Evolutionary conservation across 2,113 vertebrate species (phyloP), one percentile per base, ranked within the genome.

Genomic region (Sebastes fasciatus): DNA sequence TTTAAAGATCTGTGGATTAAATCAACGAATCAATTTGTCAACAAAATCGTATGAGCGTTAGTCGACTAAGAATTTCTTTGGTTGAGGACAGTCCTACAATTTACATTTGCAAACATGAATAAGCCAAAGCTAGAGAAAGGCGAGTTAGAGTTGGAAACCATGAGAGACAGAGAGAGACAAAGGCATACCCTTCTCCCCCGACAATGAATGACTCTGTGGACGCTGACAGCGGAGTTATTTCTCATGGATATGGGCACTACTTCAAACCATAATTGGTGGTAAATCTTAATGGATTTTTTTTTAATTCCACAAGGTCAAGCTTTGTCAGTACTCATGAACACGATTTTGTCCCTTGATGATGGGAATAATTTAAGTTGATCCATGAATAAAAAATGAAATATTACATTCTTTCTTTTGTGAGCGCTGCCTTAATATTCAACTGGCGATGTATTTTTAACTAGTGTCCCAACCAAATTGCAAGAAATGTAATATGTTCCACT

Each of bases 271-370:
- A 84, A 91, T 88, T 88, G 86, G 72, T 62, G 65, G 83, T 89
- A 88, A 86, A 93, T 83, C 78, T 79, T 79, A 63, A 88, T 78
- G 63, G 52, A 83, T 84, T 83, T 88, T 76, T 88, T 11, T 12
- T 55, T 65, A 63, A 87, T 82, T 87, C 79, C 73, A 77, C 88
- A 90, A 90, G 89, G 88, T 88, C 90, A 88, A 70, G 71, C 61
- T 73, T 89, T 79, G 79, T 86, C 63, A 13, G 64, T 68, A 71
- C 16, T 72, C 55, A 40, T 64, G 76, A 85, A 72, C 57, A 76
- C 57, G 77, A 82, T 88, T 82, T 40, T 74, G 70, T 89, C 48
- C 6, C 79, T 64, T 57, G 60, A 79, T 83, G 83, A 78, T 40
- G 54, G 48, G 65, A 82, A 61, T 85, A 83, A 88, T 70, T 63